Evolutionary conservation across 2,888 invertebrate genomes (phyloP), one percentile per base, ranked within the genome.

Genomic region (Malthinus flaveolus): DNA sequence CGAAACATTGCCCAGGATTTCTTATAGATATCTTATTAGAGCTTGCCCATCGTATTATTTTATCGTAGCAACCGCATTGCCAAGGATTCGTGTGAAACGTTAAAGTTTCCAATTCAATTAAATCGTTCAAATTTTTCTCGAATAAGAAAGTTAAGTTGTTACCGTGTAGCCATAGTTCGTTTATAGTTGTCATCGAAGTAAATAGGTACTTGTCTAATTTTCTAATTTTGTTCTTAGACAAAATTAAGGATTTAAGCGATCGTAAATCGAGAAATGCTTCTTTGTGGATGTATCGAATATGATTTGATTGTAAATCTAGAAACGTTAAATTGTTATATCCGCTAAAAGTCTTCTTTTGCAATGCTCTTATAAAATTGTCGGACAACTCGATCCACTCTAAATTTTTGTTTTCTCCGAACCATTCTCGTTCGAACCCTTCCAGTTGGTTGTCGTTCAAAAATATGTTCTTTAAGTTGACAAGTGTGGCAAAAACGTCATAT

Each of bases 61-160:
- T 47, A 1, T 47, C 13, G 11, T 53, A 47, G 32, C 53, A 53
- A 4, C 12, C 32, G 31, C 53, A 53, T n/a, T 37, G 53, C 47
- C 46, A 47, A 7, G 53, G 53, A 47, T 53, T 53, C 1, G 53
- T 34, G 13, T 53, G 39, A 35, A 53, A 36, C 2, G 47, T 35
- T 7, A 53, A 11, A 11, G 10, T 8, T 23, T 11, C 1, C n/a
- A 52, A 7, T 1, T 6, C 8, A 31, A 1, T 32, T 11, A 53
- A 32, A 15, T 46, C 47, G 8, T 53, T n/a, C 13, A 53, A 32
- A 6, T n/a, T 37, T 32, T 53, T 37, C 7, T 53, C 23, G 32
- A 23, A 36, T 32, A 53, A 36, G 7, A 45, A 53, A 1, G 53
- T 53, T 4, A 53, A 10, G 32, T 53, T 53, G 32, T 53, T 53